Percentiles rank a stretch among this genome's conserved stretches.
Conservation (phyloP, 2,113 vertebrate species). For the Cyanoderma ruficeps region DNA sequence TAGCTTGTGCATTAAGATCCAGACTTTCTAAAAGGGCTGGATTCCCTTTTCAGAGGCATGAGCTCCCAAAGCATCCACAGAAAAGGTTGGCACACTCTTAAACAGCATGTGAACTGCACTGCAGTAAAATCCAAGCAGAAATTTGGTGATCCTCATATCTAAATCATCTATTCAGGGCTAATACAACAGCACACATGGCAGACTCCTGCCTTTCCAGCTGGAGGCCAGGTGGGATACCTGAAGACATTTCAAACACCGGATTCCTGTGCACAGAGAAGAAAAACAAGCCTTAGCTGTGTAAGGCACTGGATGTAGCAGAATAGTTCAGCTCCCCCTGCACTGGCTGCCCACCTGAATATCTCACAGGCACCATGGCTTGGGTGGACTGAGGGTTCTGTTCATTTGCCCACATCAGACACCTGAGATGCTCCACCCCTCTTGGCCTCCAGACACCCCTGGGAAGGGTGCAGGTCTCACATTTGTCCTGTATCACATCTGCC, state of each 20-base stretch:
- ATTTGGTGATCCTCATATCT: not conserved
- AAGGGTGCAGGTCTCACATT: not conserved
- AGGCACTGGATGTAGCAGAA: not conserved
- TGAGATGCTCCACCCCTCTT: too few relatives aligned
- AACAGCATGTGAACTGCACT: not conserved
- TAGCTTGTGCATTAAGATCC: not conserved
- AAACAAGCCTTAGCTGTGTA: not conserved
- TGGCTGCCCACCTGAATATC: not conserved
- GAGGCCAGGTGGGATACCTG: not conserved
- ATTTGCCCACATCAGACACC: not conserved
- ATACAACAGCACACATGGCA: not conserved
- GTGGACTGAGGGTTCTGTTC: not conserved
- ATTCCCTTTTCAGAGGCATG: not conserved
- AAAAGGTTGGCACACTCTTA: not conserved
- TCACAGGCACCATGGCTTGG: fast-evolving
- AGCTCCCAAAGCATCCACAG: not conserved
- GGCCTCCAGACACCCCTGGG: not conserved
- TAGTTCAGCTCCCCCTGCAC: not conserved
- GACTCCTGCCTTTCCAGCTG: not conserved
- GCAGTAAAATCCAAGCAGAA: not conserved
- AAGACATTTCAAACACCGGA: not conserved
- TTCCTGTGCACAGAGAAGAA: not conserved
- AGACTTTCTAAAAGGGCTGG: not conserved
- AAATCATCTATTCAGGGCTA: not conserved
- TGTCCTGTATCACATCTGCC: not conserved